These are phyloP conservation scores for Eospalax fontanierii DNA, from an alignment of 2,797 vertebrate genomes.

Conservation along the genomic window DNA sequence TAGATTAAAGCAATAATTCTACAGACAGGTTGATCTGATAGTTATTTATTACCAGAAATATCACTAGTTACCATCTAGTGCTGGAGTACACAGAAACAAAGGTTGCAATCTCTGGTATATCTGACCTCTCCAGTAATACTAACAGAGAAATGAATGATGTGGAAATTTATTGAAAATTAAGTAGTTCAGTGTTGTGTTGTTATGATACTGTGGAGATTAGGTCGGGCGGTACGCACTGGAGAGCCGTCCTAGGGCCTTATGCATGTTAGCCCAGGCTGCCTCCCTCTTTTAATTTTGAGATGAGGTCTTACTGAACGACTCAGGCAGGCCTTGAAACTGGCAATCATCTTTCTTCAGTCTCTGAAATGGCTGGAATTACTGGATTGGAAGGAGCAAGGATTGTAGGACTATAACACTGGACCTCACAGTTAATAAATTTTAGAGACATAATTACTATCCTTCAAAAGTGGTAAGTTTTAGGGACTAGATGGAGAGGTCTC, in stretches of 20 bases:
- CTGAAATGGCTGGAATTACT: neutral
- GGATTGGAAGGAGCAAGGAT: neutral
- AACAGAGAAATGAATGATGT: neutral
- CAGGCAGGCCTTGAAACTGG: neutral
- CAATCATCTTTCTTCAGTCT: neutral
- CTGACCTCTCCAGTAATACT: neutral
- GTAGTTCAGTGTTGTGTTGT: neutral
- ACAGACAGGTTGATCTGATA: neutral
- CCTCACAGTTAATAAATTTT: slow-evolving; percentile 64
- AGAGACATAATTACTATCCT: slow-evolving; percentile 3
- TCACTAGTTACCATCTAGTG: slow-evolving; percentile 1
- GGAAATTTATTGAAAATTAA: slow-evolving; percentile 48
- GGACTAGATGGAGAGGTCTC: neutral
- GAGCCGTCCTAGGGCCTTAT: neutral
- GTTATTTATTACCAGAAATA: slow-evolving; percentile 45
- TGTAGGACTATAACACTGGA: neutral
- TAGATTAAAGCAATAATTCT: slow-evolving; percentile 36
- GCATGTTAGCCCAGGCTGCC: no score
- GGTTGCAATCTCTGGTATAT: neutral
- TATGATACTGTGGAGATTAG: neutral
- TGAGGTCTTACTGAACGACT: neutral
- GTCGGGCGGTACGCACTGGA: neutral
- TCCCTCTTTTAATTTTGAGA: no score
- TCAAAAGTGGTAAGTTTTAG: slow-evolving; percentile 37
- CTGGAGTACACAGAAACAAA: neutral